Conservation (phyloP, 2,113 vertebrate genomes). For the human region DNA sequence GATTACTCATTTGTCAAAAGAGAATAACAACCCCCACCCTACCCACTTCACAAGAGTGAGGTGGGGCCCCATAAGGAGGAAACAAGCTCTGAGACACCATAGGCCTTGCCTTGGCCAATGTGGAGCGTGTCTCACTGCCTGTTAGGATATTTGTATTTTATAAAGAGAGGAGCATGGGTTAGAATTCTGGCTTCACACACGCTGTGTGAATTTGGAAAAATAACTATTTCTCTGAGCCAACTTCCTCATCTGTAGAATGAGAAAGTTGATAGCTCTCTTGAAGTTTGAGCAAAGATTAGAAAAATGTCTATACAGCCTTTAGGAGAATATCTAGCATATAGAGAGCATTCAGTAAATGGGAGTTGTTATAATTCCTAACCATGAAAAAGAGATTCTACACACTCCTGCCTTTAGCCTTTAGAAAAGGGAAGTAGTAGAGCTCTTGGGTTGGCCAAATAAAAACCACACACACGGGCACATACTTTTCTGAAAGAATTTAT, state of each 20-base stretch:
- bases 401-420: not conserved
- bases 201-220: too few relatives aligned
- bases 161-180: not conserved
- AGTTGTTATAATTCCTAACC: not conserved
- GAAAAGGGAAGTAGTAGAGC: not conserved
- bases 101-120: fast-evolving
- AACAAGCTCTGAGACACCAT: not conserved
- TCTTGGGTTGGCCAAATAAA: not conserved
- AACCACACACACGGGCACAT: not conserved
- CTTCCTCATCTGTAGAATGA: not conserved
- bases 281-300: not conserved
- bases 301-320: not conserved
- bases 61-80: fast-evolving
- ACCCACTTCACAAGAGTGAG: fast-evolving
- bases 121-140: fast-evolving
- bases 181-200: not conserved
- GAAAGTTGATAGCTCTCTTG: not conserved
- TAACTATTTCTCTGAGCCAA: not conserved
- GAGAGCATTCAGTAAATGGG: fast-evolving
- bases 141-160: not conserved
- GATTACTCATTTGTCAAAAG: not conserved
- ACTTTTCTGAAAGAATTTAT: not conserved
- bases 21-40: not conserved
- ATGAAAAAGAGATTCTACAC: not conserved
- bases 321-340: not conserved